Base-by-base conservation (phyloP, 1,140 invertebrate species). In the Drosophila melanica region DNA sequence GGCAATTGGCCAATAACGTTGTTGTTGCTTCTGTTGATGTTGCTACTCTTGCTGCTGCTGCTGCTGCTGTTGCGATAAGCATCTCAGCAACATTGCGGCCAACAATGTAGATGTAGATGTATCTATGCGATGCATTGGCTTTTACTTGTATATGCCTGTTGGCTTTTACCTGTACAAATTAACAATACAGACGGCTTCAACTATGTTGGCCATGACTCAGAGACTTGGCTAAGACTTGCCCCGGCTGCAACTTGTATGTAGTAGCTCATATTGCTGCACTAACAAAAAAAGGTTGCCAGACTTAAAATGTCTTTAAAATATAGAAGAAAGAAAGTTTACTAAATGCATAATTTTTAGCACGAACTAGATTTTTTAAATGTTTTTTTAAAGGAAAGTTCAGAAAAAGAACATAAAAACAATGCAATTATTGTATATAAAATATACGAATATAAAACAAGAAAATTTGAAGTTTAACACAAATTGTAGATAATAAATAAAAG, bases 1-100 rank as follows among this genome's bases (percentile, higher is more conserved):
- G 85, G 85, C 84, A 89, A 89, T 87, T 87, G 84, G 84, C 84
- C 84, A 89, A 87, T 89, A 87, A 89, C 79, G 77, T 79, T 82
- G 84, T 84, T 86, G 81, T 85, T 87, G 71, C 20, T 72, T 30
- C 9, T 63, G 65, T 8, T 54, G 44, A n/a, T 58, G 44, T 39
- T 60, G 41, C n/a, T 58, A 39, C 11, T 59, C 42, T 4, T 69
- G 60, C 11, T 65, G 58, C 41, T 53, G 48, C 9, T 67, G 63
- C 44, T 60, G 51, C 48, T 66, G 57, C 16, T 48, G 55, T 37
- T 39, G 51, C 76, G 84, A 89, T 89, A 89, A 87, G 74, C 80
- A 89, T 89, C 84, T 44, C 55, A 74, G 68, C 70, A 81, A 89
- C 84, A 89, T 89, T 89, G 84, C 77, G 75, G 70, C 47, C 76